Evolutionary conservation across 1,140 invertebrate genomes (phyloP).

Genomic region (Tetragonula clypearis): DNA sequence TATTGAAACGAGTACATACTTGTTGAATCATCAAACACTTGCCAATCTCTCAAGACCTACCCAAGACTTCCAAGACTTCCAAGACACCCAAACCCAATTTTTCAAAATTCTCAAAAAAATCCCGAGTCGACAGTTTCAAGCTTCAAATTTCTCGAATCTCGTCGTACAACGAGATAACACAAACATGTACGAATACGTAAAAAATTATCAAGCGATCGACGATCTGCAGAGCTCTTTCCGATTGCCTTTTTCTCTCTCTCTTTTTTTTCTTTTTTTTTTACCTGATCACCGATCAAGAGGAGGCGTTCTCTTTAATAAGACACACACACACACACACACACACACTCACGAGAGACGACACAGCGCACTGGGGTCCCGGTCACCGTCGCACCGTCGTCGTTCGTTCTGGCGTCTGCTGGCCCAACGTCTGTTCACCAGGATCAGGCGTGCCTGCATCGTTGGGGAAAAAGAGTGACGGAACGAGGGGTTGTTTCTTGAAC

Average conservation of each 20-base stretch:
- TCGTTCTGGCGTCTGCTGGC: constrained; percentile 53
- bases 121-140: too few relatives aligned
- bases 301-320: constrained; percentile 48
- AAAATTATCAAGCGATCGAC: not conserved
- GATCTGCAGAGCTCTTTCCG: not conserved
- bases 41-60: too few relatives aligned
- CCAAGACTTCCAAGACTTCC: not conserved
- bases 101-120: not conserved
- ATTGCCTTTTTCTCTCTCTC: constrained; percentile 57
- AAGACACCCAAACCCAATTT: not conserved
- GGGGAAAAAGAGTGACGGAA: constrained; percentile 63
- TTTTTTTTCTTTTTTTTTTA: not conserved
- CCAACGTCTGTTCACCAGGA: constrained; percentile 61
- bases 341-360: constrained; percentile 66
- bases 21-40: too few relatives aligned
- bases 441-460: constrained; percentile 67
- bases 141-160: not conserved
- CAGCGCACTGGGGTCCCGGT: constrained; percentile 46
- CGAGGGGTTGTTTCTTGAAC: constrained; percentile 51
- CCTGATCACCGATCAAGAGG: constrained; percentile 10
- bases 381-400: constrained; percentile 61
- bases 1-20: too few relatives aligned
- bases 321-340: constrained; percentile 55
- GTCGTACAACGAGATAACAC: too few relatives aligned
- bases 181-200: too few relatives aligned